phyloP scores from a whole-genome alignment of 53 echinoderm and acorn worm genomes.

The Crossaster papposus region DNA sequence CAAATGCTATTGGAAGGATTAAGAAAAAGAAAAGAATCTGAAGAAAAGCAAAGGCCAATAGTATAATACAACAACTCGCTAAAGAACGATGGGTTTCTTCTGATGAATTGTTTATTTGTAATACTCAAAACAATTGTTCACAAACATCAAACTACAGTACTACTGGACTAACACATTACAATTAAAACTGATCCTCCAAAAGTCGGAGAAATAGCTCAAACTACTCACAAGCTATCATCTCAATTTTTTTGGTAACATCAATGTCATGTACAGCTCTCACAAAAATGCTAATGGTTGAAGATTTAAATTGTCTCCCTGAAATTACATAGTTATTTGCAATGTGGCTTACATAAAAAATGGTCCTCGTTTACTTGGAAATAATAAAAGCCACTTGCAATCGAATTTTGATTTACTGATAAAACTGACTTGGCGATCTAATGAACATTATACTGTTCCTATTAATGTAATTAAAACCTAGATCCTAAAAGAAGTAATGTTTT shows the following conservation, averaged over 20 bases:
- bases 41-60: no score
- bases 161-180: constrained; percentile 51
- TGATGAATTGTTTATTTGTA: constrained; percentile 54
- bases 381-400: background rate
- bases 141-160: constrained; percentile 61
- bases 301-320: constrained; percentile 48
- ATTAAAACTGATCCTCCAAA: constrained; percentile 44
- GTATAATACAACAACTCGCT: background rate
- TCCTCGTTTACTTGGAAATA: constrained; percentile 6
- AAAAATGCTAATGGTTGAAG: constrained; percentile 35
- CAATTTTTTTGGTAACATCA: constrained; percentile 24
- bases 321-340: constrained; percentile 23
- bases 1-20: no score
- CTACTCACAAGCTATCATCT: background rate
- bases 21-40: no score
- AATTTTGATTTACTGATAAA: background rate
- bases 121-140: constrained; percentile 49
- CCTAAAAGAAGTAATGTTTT: background rate
- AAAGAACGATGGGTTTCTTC: background rate
- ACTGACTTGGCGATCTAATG: background rate
- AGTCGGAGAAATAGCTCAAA: constrained; percentile 12
- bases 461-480: constrained; percentile 4
- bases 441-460: constrained; percentile 6
- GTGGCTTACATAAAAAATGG: constrained; percentile 22
- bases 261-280: constrained; percentile 43